phyloP scores from a whole-genome alignment of 1,140 invertebrate genomes.

The Drosophila fuyamai region DNA sequence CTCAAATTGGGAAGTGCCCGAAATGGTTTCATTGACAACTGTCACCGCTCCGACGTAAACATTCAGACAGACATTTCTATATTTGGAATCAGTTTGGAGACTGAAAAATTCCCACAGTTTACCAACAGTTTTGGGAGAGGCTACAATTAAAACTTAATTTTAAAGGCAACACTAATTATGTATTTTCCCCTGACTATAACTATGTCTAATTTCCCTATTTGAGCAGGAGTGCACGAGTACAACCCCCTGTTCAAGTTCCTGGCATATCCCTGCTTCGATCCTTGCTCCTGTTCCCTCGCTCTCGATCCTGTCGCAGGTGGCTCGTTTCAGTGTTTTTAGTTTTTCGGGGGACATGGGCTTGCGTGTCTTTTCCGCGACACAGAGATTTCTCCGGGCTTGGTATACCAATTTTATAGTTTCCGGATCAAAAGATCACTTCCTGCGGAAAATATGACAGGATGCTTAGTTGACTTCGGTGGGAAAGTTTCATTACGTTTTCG shows the following conservation, averaged over 20 bases:
- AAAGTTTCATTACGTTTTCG: conserved; percentile 41
- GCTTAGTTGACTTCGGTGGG: conserved; percentile 62
- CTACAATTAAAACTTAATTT: conserved; percentile 71
- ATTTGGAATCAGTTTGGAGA: conserved; percentile 14
- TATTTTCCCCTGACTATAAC: conserved; percentile 37
- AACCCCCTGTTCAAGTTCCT: conserved; percentile 23
- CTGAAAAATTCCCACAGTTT: conserved; percentile 45
- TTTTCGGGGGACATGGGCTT: conserved; percentile 24
- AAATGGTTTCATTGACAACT: conserved; percentile 66
- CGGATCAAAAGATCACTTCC: conserved; percentile 84
- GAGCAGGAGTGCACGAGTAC: conserved; percentile 6
- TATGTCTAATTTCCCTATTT: conserved; percentile 48
- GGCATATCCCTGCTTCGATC: conserved; percentile 10
- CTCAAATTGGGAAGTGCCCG: conserved; percentile 47
- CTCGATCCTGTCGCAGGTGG: conserved; percentile 66
- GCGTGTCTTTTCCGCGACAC: conserved; percentile 54
- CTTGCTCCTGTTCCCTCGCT: conserved; percentile 17
- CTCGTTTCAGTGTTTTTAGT: conserved; percentile 41
- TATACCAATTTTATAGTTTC: conserved; percentile 79
- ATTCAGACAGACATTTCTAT: conserved; percentile 48
- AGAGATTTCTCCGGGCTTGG: conserved; percentile 57
- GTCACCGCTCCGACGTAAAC: conserved; percentile 34
- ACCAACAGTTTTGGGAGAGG: conserved; percentile 11
- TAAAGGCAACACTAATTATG: conserved; percentile 66
- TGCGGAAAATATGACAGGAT: conserved; percentile 76